Evolutionary conservation across 2,888 invertebrate species (phyloP), one percentile per base, ranked within the genome.

Genomic region (Epirrhoe alternata): DNA sequence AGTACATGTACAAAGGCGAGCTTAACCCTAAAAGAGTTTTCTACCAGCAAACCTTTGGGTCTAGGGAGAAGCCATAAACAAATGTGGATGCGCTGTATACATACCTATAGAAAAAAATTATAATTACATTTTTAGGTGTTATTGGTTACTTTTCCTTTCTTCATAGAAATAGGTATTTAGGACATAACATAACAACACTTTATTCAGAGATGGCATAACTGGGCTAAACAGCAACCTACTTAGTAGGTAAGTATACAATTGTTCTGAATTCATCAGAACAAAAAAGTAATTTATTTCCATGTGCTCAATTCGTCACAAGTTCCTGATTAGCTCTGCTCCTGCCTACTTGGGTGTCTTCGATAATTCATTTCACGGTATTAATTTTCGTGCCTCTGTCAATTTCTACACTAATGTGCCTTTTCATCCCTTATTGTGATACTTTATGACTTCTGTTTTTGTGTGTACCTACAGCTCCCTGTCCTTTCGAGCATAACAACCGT

Each of bases 301-400:
- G 68, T 69, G 68, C 70, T 67, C 14, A 61, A 69, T 71, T 68
- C 74, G 64, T 76, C 73, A 70, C 73, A 68, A 73, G 72, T 83
- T 83, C 73, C 75, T 71, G 68, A 78, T 88, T 87, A 79, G 83
- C 69, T 61, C 78, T 70, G 82, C 84, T 74, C 64, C 77, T 71
- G 71, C 78, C 89, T 78, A 81, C 88, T 86, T 87, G 89, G 90
- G 90, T 86, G 91, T 90, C 86, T 83, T 68, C 77, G 78, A 76
- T 82, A 81, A 81, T 82, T 77, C 78, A 89, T 89, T 88, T 88
- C 87, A 87, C 85, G 89, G 80, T 67, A 77, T 80, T 87, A 83
- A 86, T 80, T 77, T 78, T 84, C 82, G 77, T 83, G 74, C 74
- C 77, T 81, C 79, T 83, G 74, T 76, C 61, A 73, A 79, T 77